These are phyloP conservation scores for Cheumatopsyche charites DNA, from an alignment of 1,140 invertebrate genomes.

Conservation along the genomic window DNA sequence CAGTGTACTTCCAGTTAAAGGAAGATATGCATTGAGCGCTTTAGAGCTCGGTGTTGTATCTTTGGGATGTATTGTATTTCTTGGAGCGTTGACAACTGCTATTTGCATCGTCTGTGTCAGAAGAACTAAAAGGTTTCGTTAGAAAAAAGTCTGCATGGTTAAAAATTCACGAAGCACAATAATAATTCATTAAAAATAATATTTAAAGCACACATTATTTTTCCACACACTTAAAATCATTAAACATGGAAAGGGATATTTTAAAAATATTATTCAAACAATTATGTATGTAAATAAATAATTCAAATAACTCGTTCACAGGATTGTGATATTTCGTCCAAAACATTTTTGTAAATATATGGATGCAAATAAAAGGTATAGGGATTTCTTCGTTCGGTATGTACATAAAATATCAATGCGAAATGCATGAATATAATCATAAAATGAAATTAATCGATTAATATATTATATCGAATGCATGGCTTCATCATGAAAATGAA, in stretches of 20 bases:
- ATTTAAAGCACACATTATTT: not conserved
- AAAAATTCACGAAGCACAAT: not conserved
- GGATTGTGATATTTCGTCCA: not conserved
- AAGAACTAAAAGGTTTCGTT: conserved; percentile 66
- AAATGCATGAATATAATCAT: not conserved
- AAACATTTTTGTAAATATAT: not conserved
- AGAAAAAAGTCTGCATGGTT: conserved; percentile 20
- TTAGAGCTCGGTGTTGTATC: conserved; percentile 80
- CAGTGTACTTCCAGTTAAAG: conserved; percentile 23
- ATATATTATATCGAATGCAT: conserved; percentile 1
- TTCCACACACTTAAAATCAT: not conserved
- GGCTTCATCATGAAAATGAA: not conserved
- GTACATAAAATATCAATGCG: conserved; percentile 2
- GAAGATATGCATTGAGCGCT: conserved; percentile 61
- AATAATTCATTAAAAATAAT: conserved; percentile 2
- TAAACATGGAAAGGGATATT: not conserved
- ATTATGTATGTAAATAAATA: conserved; percentile 7
- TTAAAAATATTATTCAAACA: not conserved
- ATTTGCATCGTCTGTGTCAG: conserved; percentile 78
- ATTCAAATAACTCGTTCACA: not conserved
- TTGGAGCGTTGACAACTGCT: conserved; percentile 77
- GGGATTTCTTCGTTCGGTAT: not conserved
- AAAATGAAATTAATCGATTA: not conserved
- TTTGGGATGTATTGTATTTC: conserved; percentile 76
- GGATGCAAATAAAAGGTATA: no score